A percentile compares a stretch with the other conserved stretches of the same genome.
Conservation (phyloP, 1,140 invertebrate species). For the Chymomyza costata region DNA sequence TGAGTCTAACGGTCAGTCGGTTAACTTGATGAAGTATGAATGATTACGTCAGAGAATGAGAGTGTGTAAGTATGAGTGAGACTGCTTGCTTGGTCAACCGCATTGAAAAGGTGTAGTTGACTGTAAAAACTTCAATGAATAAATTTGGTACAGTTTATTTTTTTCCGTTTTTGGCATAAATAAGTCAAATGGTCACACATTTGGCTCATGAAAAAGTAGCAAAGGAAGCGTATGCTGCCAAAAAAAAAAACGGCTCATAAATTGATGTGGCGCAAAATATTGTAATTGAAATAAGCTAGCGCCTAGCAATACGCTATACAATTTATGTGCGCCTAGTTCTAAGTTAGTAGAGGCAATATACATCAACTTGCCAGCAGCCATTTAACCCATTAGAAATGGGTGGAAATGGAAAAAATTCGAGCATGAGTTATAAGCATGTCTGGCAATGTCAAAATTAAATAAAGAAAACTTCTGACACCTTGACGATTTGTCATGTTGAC, state of each 20-base stretch:
- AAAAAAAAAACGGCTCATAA: slow-evolving; percentile 61
- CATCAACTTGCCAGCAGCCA: slow-evolving; percentile 21
- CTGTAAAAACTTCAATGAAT: slow-evolving; percentile 73
- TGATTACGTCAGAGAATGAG: slow-evolving; percentile 64
- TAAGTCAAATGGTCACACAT: slow-evolving; percentile 38
- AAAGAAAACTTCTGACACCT: slow-evolving; percentile 51
- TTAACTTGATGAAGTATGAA: slow-evolving; percentile 73
- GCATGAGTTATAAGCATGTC: slow-evolving; percentile 3
- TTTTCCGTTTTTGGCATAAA: slow-evolving; percentile 53
- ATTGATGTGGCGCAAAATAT: slow-evolving; percentile 53
- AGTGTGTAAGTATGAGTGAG: too few species aligned
- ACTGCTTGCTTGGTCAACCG: too few species aligned
- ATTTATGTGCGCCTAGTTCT: slow-evolving; percentile 28
- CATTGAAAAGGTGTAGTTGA: slow-evolving; percentile 69
- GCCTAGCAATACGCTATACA: slow-evolving; percentile 17
- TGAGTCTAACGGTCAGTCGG: slow-evolving; percentile 19
- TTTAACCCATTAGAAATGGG: slow-evolving; percentile 58
- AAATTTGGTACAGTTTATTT: slow-evolving; percentile 63
- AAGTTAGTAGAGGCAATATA: slow-evolving; percentile 10
- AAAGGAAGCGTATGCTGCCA: slow-evolving; percentile 28
- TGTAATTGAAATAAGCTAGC: slow-evolving; percentile 45
- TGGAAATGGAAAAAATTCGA: slow-evolving; percentile 4
- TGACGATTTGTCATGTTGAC: slow-evolving; percentile 70
- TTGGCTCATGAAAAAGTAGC: slow-evolving; percentile 19
- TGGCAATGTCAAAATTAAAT: slow-evolving; percentile 50